A percentile compares a stretch with the other conserved stretches of the same genome.
Evolutionary conservation across 1,140 invertebrate genomes (phyloP).

Genomic region (Eupristina koningsbergeri): DNA sequence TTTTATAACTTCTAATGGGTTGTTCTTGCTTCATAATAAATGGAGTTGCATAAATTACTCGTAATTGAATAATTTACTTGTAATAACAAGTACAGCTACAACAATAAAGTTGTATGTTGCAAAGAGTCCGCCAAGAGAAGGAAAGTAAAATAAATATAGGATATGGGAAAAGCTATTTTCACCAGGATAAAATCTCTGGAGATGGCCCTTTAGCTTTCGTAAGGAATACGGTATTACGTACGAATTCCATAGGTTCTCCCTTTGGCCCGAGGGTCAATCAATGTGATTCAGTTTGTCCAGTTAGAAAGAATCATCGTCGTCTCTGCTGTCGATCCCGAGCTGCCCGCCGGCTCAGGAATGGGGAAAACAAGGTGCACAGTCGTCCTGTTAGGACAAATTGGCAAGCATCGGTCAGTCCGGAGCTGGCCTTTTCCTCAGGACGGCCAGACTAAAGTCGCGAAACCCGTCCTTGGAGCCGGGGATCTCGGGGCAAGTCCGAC

Average conservation of each 20-base stretch:
- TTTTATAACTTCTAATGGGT: no score
- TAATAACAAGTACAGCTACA: no score
- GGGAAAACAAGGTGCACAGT: conserved; percentile 57
- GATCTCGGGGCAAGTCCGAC: conserved; percentile 63
- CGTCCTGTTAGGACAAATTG: conserved; percentile 73
- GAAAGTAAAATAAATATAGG: not conserved
- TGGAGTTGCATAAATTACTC: no score
- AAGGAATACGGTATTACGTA: conserved; percentile 30
- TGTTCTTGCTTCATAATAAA: not conserved
- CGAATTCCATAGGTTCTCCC: conserved; percentile 32
- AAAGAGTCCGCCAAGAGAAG: no score
- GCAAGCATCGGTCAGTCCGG: conserved; percentile 44
- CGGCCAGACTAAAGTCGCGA: conserved; percentile 49
- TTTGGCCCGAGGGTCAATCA: conserved; percentile 65
- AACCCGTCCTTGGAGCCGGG: conserved; percentile 55
- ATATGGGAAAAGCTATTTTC: not conserved
- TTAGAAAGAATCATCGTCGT: conserved; percentile 54
- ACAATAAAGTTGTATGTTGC: no score
- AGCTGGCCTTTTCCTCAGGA: conserved; percentile 31
- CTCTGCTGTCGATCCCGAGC: conserved; percentile 6
- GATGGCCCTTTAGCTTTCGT: not conserved
- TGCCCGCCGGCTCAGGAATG: conserved; percentile 41
- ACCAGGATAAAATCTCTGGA: not conserved
- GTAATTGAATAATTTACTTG: no score
- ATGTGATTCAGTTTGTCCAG: conserved; percentile 69